These are phyloP conservation scores for Ptychochromis oligacanthus DNA, from an alignment of 2,113 vertebrate genomes.

Conservation along the genomic window DNA sequence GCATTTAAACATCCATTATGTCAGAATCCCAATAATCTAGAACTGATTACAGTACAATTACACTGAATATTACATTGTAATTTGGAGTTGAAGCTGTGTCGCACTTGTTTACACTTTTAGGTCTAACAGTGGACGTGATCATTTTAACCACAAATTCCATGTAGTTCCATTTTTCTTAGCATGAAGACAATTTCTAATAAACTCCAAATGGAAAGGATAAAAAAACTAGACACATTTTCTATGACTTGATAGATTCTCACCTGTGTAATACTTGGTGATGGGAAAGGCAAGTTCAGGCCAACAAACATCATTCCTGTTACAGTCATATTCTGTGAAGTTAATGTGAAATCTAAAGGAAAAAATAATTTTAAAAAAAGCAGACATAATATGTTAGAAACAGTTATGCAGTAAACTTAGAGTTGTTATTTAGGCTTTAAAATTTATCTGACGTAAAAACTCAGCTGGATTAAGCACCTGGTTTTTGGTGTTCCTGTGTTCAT, in stretches of 20 bases:
- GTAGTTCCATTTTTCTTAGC: neutral
- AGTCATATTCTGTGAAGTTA: conserved; percentile 96
- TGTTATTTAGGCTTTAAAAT: neutral
- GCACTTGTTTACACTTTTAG: neutral
- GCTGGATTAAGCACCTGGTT: conserved; percentile 81
- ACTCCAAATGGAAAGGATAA: neutral
- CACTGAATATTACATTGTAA: neutral
- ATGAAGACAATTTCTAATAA: neutral
- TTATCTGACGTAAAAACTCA: neutral
- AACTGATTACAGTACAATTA: neutral
- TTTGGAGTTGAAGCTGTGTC: neutral
- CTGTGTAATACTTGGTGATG: conserved; percentile 88
- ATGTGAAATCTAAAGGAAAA: conserved; percentile 84
- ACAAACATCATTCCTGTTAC: conserved; percentile 90
- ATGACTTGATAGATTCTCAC: conserved; percentile 68
- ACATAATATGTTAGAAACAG: neutral
- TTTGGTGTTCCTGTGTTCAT: conserved; percentile 72
- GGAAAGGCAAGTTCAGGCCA: conserved; percentile 94
- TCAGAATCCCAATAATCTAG: neutral
- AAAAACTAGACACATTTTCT: neutral
- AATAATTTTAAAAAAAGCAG: neutral
- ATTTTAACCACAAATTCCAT: neutral
- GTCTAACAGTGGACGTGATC: neutral
- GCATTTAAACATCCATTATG: neutral
- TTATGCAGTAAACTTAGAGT: neutral